phyloP scores from a whole-genome alignment of 2,113 vertebrate species.

The Progne subis region DNA sequence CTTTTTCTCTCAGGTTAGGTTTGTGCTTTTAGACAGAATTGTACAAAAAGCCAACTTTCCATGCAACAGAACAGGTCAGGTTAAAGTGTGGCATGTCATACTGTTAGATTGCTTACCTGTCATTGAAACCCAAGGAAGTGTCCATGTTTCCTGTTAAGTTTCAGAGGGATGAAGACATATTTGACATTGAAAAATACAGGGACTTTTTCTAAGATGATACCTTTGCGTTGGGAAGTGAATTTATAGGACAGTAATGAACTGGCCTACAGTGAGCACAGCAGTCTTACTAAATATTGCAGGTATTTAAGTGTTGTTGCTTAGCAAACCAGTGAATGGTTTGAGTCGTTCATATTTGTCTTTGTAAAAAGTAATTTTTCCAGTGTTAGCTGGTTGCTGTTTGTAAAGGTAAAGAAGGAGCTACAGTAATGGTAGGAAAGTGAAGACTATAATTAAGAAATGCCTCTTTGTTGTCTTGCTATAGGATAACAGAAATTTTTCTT shows the following conservation, averaged over 20 bases:
- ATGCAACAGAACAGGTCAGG: fast-evolving
- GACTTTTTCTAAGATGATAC: not conserved
- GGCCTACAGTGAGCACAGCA: not conserved
- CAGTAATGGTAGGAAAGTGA: not conserved
- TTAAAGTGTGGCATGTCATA: not conserved
- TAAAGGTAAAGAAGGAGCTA: not conserved
- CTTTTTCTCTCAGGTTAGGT: not conserved
- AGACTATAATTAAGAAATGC: not conserved
- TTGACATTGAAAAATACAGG: not conserved
- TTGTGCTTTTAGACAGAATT: not conserved
- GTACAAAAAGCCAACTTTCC: not conserved
- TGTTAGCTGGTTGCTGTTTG: not conserved
- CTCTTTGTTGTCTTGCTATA: not conserved
- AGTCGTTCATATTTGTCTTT: not conserved
- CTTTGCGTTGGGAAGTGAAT: not conserved
- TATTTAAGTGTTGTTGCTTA: not conserved
- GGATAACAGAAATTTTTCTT: not conserved
- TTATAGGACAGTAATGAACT: not conserved
- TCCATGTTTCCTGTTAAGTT: not conserved
- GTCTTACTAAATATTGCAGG: not conserved
- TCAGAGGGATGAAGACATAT: not conserved
- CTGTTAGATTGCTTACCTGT: not conserved
- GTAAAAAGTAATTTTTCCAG: not conserved
- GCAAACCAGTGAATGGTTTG: not conserved
- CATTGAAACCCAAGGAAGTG: not conserved